These are phyloP conservation scores for Globodera rostochiensis DNA, from an alignment of 1,140 invertebrate genomes.

Conservation along the genomic window DNA sequence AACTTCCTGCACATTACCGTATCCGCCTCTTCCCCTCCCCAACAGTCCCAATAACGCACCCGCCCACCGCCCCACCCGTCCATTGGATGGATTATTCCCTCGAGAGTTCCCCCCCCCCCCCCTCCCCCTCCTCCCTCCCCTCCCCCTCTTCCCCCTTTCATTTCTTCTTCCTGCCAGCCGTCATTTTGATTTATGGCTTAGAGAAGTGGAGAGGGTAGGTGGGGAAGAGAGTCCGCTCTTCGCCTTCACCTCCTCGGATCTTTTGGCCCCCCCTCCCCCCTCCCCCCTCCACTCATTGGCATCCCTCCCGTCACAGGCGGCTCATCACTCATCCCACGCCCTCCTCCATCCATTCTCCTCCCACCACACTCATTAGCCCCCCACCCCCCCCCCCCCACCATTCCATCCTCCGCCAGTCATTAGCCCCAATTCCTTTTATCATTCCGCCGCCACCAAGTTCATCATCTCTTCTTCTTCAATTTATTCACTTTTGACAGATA, in stretches of 20 bases:
- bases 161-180: background rate
- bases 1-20: background rate
- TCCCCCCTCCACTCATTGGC: conserved; percentile 8
- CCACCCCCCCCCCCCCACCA: background rate
- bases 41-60: conserved; percentile 5
- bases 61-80: background rate
- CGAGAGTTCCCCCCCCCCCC: background rate
- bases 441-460: conserved; percentile 8
- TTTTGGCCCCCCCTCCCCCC: conserved; percentile 13
- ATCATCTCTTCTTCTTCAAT: background rate
- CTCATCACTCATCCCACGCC: conserved; percentile 34
- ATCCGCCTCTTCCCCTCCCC: background rate
- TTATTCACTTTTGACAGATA: conserved; percentile 17
- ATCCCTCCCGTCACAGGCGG: conserved; percentile 9
- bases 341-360: background rate
- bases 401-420: background rate
- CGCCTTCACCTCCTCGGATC: background rate
- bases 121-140: background rate
- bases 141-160: background rate
- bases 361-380: conserved; percentile 26
- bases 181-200: conserved; percentile 32
- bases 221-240: background rate
- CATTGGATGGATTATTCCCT: conserved; percentile 15
- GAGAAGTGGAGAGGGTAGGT: background rate
- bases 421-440: conserved; percentile 20